Evolutionary conservation across 1,140 invertebrate species (phyloP), one percentile per base, ranked within the genome.

Genomic region (Bombus pyrosoma): DNA sequence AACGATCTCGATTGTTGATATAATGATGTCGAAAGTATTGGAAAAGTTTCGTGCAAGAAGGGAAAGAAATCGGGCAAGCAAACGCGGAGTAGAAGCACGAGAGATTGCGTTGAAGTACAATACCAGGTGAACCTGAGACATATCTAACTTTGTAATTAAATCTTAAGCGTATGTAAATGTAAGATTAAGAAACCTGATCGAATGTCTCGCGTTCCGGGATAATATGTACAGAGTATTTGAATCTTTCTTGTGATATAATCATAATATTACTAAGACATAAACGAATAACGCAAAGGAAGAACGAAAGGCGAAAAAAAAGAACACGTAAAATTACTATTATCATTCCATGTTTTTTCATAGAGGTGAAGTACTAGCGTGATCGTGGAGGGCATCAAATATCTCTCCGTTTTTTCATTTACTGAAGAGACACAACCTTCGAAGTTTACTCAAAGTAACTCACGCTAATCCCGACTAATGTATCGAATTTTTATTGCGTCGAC

Each of bases 201-300:
- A 71, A 53, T 92, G 94, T 93, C 91, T 93, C 90, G 94, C 93
- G 92, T 93, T 93, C 91, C 90, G 85, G 92, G 84, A 83, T 71
- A 93, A 91, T 91, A 88, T 95, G 95, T 95, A 95, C 94, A 95
- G 94, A 94, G 93, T 94, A 94, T 95, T 95, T 93, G 92, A 94
- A 95, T 95, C 94, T 95, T 95, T 95, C 94, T 95, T 95, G 94
- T 95, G 95, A 95, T 95, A 95, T 95, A 95, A 95, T 95, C 94
- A 93, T 95, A 92, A 85, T 59, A 94, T 92, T 93, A 92, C 90
- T 94, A 93, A 93, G 92, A 75, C 92, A 93, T 89, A 81, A 91
- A 88, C 87, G 69, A 81, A 91, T 89, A 85, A 87, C 18, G 18
- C 86, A 77, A 73, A 59, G 71, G 43, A 69, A 73, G 74, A 86